Conservation (phyloP, 2,888 invertebrate genomes). For the Pseudococcus longispinus region DNA sequence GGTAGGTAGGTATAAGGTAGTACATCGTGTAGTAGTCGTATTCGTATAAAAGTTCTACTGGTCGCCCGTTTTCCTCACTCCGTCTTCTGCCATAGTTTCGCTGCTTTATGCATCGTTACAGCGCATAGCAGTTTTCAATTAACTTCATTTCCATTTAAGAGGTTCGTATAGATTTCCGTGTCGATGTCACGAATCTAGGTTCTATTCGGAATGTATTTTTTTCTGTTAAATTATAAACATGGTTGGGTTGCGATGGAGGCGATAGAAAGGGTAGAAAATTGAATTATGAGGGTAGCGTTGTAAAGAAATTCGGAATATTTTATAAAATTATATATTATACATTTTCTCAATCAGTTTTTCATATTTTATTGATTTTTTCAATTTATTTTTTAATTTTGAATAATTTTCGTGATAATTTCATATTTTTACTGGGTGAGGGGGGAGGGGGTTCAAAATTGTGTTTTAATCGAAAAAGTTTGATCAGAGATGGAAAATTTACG, state of each 20-base stretch:
- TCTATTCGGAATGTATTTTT: not conserved
- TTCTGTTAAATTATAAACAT: not conserved
- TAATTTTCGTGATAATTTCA: no score
- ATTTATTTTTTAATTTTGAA: no score
- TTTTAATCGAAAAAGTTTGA: no score
- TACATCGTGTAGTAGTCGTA: not conserved
- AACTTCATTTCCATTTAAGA: constrained; percentile 14
- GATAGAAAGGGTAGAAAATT: not conserved
- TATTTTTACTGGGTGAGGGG: no score
- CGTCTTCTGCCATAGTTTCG: not conserved
- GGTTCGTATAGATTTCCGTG: not conserved
- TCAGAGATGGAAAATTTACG: no score
- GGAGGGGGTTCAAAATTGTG: no score
- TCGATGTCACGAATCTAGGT: not conserved
- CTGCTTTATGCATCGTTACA: not conserved
- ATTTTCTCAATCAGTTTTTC: no score
- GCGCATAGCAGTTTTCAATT: not conserved
- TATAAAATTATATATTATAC: no score
- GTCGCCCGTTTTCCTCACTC: not conserved
- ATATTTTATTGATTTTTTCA: no score
- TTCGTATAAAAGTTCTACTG: constrained; percentile 3
- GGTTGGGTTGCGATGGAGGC: not conserved
- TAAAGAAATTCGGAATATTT: no score
- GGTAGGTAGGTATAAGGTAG: no score
- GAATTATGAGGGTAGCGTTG: not conserved